These are phyloP conservation scores for Trisateles emortualis DNA, from an alignment of 2,888 invertebrate species.

Conservation along the genomic window DNA sequence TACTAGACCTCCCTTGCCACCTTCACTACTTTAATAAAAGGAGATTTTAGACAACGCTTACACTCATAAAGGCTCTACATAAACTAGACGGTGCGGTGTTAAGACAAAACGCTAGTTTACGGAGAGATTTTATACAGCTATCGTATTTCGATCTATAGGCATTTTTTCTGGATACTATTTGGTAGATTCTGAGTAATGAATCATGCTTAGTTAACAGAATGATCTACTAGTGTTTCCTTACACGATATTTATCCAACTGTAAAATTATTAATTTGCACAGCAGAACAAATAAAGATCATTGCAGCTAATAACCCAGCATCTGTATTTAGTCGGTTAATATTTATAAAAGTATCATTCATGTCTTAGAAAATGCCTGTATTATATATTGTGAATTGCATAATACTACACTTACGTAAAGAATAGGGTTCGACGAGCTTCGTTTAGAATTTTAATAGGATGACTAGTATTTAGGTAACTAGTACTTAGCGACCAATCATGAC, in stretches of 20 bases:
- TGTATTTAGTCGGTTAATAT: conserved; percentile 19
- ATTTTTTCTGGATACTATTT: conserved; percentile 36
- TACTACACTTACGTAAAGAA: conserved; percentile 36
- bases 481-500: conserved; percentile 38
- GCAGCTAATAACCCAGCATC: conserved; percentile 11
- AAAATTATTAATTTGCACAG: conserved; percentile 10
- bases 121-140: conserved; percentile 22
- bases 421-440: conserved; percentile 52
- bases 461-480: conserved; percentile 30
- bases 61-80: conserved; percentile 16
- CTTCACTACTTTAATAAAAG: conserved; percentile 6
- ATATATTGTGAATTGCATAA: conserved; percentile 35
- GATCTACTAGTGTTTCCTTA: conserved; percentile 15
- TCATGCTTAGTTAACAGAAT: conserved; percentile 38
- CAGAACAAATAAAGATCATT: conserved; percentile 16
- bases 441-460: conserved; percentile 57
- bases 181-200: conserved; percentile 35
- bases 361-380: conserved; percentile 31
- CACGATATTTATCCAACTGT: conserved; percentile 1
- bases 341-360: conserved; percentile 24
- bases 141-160: conserved; percentile 23
- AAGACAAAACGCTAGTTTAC: conserved; percentile 21
- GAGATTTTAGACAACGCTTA: not conserved
- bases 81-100: conserved; percentile 3
- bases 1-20: conserved; percentile 26